Base-by-base conservation (phyloP, 2,113 vertebrate genomes). In the Oryzias woworae region DNA sequence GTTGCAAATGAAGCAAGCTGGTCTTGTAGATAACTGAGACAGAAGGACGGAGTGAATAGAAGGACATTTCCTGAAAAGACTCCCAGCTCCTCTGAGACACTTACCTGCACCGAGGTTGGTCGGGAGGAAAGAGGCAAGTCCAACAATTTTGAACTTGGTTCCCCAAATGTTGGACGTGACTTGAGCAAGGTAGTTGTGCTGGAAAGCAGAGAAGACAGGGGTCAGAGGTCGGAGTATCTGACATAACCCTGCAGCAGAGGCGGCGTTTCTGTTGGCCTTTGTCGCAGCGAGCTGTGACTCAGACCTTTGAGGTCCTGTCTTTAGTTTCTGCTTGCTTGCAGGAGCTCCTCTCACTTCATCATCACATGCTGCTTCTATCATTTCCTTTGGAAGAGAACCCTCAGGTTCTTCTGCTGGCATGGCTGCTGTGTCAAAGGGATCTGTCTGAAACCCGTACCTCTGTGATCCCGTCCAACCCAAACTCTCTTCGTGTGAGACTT, bases 141-240 rank as follows among this genome's bases (percentile, higher is more conserved):
- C 97, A 54, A 99, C 97, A 58, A 99, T 98, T 93, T 99, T 99
- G 89, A 99, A 99, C 89, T 99, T 99, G 67, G 97, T 99, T 80
- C 97, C 97, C 97, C 97, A 99, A 77, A 99, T 99, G 85, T 99
- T 99, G 71, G 97, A 99, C 22, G 97, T 99, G 84, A 99, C 97
- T 90, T 98, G 97, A 94, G 97, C 97, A 77, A 99, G 95, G 82
- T 98, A 98, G 90, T 95, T 98, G 92, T 98, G 96, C 96, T 98
- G 89, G 62, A 62, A 85, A 59, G 85, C 53, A 66, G 59, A 66
- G 62, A 14, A 45, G 41, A 61, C 60, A 16, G 18, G 54, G 48
- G 23, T 10, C 26, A 54, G 14, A 6, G 3, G 12, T 12, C 10
- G 3, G 20, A 3, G 36, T 8, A 12, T n/a, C 7, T 4, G 17